Evolutionary conservation across 2,888 invertebrate species (phyloP), one percentile per base, ranked within the genome.

Genomic region (Blastobasis adustella): DNA sequence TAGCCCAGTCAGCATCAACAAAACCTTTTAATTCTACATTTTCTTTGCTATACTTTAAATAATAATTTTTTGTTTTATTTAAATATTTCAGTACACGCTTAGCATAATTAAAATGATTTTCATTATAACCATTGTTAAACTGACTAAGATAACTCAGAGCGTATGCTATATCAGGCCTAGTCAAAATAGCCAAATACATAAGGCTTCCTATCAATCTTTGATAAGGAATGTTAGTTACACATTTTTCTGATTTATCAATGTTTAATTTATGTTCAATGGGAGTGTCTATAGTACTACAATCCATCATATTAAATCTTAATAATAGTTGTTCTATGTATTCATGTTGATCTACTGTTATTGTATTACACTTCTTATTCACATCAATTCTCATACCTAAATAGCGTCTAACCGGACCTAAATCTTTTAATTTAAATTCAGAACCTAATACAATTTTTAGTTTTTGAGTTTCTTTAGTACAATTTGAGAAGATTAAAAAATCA

Each of bases 401-500:
- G 7, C 49, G 37, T 43, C 45, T 50, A 4, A 56, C 46, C 10
- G 43, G 44, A 40, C 56, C 54, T 23, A 56, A 48, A 36, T 56
- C 45, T 37, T 54, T 56, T 10, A 54, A 47, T 47, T 56, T 52
- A 52, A 56, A 56, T 39, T 56, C 47, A 37, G 5, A 4, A 49
- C 10, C 48, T 38, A 56, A 10, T 9, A 46, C 49, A 10, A 42
- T 10, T 45, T 42, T n/a, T 10, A 38, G 47, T 47, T 44, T 10
- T 50, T 57, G 8, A 7, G 38, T 42, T 37, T 43, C 48, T 38
- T 6, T 36, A 6, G 23, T 47, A 53, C 47, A 10, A 42, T 56
- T 55, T 1, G 52, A 58, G 52, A 54, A 57, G 6, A 53, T 45
- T 2, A 61, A 55, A 50, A 63, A 62, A 57, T 63, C 62, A 56